Evolutionary conservation across 2,113 vertebrate species (phyloP), one percentile per base, ranked within the genome.

Genomic region (Gymnobelideus leadbeateri): DNA sequence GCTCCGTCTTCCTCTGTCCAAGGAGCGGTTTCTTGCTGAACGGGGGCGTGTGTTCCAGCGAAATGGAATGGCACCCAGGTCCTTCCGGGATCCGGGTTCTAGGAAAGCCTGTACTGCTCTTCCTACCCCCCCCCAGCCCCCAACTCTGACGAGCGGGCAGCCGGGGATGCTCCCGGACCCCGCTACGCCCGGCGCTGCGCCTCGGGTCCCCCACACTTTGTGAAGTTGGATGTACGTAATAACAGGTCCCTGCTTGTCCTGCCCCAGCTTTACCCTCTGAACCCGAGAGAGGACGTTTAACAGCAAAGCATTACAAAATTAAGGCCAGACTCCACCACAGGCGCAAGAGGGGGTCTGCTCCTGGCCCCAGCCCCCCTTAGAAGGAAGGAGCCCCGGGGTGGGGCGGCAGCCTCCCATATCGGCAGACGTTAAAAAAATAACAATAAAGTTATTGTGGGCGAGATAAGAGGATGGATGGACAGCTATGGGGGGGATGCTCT

Each of bases 201-300:
- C 77, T 77, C 25, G 46, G 0, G 92, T 68, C 68, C 91, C 43
- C 84, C 21, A 53, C 95, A n/a, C 96, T 92, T 96, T 47, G 90
- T 43, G 96, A 97, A 98, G 96, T 97, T 95, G 93, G 50, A 28
- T 6, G 51, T 92, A 77, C 94, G 89, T 94, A 95, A 96, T 91
- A 94, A 96, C 93, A 89, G 94, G 94, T 91, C 93, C 31, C 47
- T 4, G 47, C 49, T 6, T 51, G 46, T 92, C 28, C 89, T n/a
- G 54, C 11, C 31, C 31, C 52, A 28, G 89, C 53, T n/a, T 92
- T 90, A 19, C 12, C 7, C 31, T 19, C 61, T 68, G 68, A 84
- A 43, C 68, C 68, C 11, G 16, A 43, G 16, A 43, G n/a, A 23
- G 8, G 19, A n/a, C 68, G n/a, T 84, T 84, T 43, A 84, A 21